Evolutionary conservation across 1,140 invertebrate genomes (phyloP).

Genomic region (Drosophila seguyi): DNA sequence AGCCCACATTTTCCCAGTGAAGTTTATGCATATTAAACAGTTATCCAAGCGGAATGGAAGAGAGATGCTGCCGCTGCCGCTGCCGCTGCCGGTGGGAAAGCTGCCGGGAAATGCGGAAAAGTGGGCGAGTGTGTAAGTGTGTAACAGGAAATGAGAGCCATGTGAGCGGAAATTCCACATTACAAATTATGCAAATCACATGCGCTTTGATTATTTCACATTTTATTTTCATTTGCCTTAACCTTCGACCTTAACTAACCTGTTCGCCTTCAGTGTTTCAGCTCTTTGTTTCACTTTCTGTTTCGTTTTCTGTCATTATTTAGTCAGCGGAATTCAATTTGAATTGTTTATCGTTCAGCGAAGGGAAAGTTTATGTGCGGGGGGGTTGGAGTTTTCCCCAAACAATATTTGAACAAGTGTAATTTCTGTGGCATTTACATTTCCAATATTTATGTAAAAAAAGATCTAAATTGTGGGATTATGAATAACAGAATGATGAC

Average conservation of each 20-base stretch:
- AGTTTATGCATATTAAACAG: conserved; percentile 77
- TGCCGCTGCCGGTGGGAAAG: background rate
- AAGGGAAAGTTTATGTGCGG: conserved; percentile 1
- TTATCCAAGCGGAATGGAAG: conserved; percentile 64
- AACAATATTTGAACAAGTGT: conserved; percentile 6
- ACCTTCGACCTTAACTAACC: conserved; percentile 30
- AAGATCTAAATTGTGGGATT: background rate
- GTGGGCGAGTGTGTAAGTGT: conserved; percentile 32
- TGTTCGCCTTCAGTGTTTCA: background rate
- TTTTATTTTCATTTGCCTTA: conserved; percentile 59
- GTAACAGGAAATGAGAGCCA: conserved; percentile 73
- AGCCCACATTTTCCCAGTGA: conserved; percentile 44
- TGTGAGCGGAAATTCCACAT: conserved; percentile 78
- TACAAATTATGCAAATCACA: conserved; percentile 79
- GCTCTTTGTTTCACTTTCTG: background rate
- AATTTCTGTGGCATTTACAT: background rate
- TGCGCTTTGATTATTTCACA: conserved; percentile 75
- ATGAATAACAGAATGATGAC: background rate
- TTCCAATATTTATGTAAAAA: background rate
- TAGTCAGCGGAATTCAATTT: conserved; percentile 43
- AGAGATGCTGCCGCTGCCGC: conserved; percentile 18
- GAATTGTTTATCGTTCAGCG: conserved; percentile 30
- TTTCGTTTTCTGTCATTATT: conserved; percentile 28
- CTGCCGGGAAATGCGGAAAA: background rate
- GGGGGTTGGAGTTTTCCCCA: background rate